These are phyloP conservation scores for Dendroctonus ponderosae DNA, from an alignment of 1,140 invertebrate species.

Conservation along the genomic window DNA sequence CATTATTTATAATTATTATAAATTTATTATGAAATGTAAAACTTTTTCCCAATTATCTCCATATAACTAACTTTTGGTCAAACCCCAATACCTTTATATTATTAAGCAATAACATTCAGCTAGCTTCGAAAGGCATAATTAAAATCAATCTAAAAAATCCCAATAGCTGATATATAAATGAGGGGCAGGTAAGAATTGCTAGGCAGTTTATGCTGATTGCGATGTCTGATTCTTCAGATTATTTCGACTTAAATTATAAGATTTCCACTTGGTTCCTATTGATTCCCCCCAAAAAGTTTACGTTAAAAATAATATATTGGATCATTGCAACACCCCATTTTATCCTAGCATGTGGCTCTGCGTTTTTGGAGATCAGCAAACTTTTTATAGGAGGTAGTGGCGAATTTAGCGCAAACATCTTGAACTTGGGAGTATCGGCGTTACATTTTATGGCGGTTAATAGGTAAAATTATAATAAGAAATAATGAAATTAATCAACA, in stretches of 20 bases:
- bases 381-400: neutral
- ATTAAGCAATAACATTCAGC: too few species aligned
- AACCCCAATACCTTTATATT: too few species aligned
- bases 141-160: too few species aligned
- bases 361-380: neutral
- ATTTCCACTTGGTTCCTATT: neutral
- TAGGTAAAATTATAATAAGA: neutral
- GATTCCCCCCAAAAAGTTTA: neutral
- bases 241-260: neutral
- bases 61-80: too few species aligned
- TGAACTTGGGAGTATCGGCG: neutral
- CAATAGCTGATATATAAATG: too few species aligned
- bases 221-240: neutral
- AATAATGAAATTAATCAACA: neutral
- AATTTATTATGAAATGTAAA: too few species aligned
- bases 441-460: conserved; percentile 1
- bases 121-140: too few species aligned
- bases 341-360: neutral
- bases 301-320: conserved; percentile 2
- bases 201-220: neutral
- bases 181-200: neutral
- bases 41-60: too few species aligned
- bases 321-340: conserved; percentile 3
- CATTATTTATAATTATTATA: too few species aligned
- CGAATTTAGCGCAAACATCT: neutral